Conservation (phyloP, 1,140 invertebrate species). For the Apis florea region DNA sequence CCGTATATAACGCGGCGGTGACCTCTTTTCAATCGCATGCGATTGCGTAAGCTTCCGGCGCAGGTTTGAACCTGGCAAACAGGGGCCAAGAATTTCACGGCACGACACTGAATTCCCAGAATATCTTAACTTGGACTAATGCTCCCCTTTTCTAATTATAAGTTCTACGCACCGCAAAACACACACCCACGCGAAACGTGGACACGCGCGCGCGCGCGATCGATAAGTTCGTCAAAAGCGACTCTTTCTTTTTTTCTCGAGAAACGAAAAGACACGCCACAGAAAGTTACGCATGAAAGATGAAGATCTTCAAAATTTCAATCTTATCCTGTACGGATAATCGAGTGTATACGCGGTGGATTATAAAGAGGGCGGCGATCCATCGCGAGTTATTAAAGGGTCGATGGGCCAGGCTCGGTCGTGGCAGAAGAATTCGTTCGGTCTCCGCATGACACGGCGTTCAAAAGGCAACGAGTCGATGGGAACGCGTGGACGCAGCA, state of each 20-base stretch:
- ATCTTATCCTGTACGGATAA: too few species aligned
- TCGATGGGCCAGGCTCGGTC: too few species aligned
- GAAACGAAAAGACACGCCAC: neutral
- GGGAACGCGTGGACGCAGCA: conserved; percentile 16
- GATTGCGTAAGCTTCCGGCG: conserved; percentile 39
- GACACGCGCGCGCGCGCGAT: neutral
- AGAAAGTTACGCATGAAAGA: too few species aligned
- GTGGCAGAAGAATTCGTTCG: too few species aligned
- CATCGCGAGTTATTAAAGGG: too few species aligned
- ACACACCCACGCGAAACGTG: neutral
- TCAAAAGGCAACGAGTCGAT: too few species aligned
- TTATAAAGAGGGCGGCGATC: too few species aligned
- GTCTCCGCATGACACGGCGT: too few species aligned
- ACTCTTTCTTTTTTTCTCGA: neutral
- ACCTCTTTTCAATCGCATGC: conserved; percentile 33
- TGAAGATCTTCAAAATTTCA: too few species aligned
- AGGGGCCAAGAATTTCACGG: conserved; percentile 50
- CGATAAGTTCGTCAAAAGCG: too few species aligned
- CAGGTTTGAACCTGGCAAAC: conserved; percentile 43
- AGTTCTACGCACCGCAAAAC: conserved; percentile 27
- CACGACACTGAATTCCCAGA: conserved; percentile 57
- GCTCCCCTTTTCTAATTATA: conserved; percentile 54
- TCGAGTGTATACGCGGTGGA: too few species aligned
- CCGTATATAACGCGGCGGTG: conserved; percentile 29
- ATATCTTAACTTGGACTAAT: conserved; percentile 60